Conservation (phyloP, 2,797 vertebrate species). For the Aphelocoma californica region DNA sequence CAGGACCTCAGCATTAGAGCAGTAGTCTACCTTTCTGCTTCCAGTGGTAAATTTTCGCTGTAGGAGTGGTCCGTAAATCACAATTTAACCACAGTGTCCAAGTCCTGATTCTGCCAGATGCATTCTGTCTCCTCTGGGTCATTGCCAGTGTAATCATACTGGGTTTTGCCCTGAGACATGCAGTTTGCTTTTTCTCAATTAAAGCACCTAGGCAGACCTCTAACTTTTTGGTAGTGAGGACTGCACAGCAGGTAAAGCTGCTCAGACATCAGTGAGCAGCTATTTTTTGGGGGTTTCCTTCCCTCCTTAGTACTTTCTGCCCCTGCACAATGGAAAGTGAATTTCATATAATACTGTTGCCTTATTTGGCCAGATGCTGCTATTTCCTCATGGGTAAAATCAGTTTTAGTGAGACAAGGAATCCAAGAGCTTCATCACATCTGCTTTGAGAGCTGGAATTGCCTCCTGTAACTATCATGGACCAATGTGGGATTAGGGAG, state of each 20-base stretch:
- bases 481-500: accelerated
- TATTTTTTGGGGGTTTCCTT: neutral
- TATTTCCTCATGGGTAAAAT: neutral
- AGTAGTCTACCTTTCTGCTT: neutral
- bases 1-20: neutral
- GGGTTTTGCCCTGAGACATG: neutral
- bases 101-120: neutral
- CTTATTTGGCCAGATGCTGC: neutral
- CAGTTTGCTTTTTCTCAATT: neutral
- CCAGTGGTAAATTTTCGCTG: neutral
- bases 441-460: neutral
- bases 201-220: neutral
- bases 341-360: neutral
- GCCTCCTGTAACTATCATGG: neutral
- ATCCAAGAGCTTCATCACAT: neutral
- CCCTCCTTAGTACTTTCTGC: neutral
- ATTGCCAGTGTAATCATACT: neutral
- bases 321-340: neutral
- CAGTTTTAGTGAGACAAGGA: neutral
- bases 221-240: neutral
- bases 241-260: neutral
- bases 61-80: neutral
- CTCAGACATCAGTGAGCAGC: neutral
- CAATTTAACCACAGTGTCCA: neutral
- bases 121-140: neutral